Evolutionary conservation across 2,888 invertebrate genomes (phyloP), one percentile per base, ranked within the genome.

Genomic region (Sarcophaga rosellei): DNA sequence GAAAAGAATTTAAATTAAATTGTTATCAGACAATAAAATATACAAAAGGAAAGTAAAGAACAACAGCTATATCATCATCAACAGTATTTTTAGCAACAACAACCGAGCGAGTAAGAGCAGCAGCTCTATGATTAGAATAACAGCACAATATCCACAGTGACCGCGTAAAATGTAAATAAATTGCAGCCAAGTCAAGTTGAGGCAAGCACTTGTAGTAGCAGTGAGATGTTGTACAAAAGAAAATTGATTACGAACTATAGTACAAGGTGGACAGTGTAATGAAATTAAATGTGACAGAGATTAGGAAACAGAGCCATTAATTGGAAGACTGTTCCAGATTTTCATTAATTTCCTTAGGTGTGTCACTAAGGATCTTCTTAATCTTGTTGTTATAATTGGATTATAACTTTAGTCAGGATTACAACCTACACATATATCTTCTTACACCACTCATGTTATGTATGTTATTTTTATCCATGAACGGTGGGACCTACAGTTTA

Each of bases 141-240:
- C 35, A 35, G 35, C 8, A 35, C 0, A 72, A 72, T 61, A 23
- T 35, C 72, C 72, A 20, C 61, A 72, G 11, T 72, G 72, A 72
- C 72, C 72, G 72, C 72, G 72, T 72, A 72, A 59, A 72, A 72
- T 72, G 72, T 61, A 35, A 72, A 72, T 72, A 72, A 72, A 72
- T 72, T 72, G 61, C 59, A 44, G 35, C 17, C 35, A 35, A 35
- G 35, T 35, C 35, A 35, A 35, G 10, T 17, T 53, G 3, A 53
- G 10, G 17, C 15, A n/a, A n/a, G 45, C 10, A 66, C 8, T 17
- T 35, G 20, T 2, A 66, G 20, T 8, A 66, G 20, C 8, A 45
- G 20, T 66, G 20, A 35, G 6, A 35, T 35, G 12, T 15, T 1
- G 1, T 15, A 3, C 5, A 15, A 53, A 15, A 10, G 17, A 6